Conservation (phyloP, 2,113 vertebrate species). For the Poecilia latipinna region DNA sequence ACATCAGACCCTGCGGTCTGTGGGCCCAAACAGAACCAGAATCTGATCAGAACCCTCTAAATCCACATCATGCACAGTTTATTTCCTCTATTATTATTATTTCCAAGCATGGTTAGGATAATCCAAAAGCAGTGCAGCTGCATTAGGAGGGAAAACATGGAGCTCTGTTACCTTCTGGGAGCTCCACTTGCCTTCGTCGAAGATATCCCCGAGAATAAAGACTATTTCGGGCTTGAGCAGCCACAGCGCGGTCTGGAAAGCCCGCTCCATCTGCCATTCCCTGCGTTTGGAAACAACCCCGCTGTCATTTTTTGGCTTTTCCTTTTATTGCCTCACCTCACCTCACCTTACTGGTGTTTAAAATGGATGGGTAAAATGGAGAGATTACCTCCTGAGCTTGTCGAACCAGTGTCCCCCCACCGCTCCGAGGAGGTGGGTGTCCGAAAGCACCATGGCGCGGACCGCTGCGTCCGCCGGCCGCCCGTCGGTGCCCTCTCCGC, state of each 20-base stretch:
- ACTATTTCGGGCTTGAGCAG: slow-evolving; percentile 89
- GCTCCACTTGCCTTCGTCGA: slow-evolving; percentile 99
- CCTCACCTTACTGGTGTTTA: neutral
- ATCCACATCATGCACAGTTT: neutral
- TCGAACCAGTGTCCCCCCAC: slow-evolving; percentile 95
- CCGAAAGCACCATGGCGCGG: slow-evolving; percentile 90
- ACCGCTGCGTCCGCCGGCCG: slow-evolving; percentile 70
- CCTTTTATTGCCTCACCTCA: slow-evolving; percentile 27
- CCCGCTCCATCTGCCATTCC: slow-evolving; percentile 99
- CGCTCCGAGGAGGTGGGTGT: slow-evolving; percentile 93
- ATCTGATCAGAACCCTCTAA: neutral
- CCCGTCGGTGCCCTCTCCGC: slow-evolving; percentile 17
- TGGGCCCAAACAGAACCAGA: slow-evolving; percentile 19
- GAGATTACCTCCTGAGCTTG: slow-evolving; percentile 90
- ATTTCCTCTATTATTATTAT: neutral
- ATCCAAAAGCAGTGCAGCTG: slow-evolving; percentile 1
- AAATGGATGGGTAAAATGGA: neutral
- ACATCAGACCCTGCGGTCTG: slow-evolving; percentile 29
- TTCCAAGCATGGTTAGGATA: neutral
- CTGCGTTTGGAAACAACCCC: slow-evolving; percentile 73
- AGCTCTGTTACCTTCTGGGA: slow-evolving; percentile 84
- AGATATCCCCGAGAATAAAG: slow-evolving; percentile 94
- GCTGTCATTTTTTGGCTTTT: slow-evolving; percentile 29
- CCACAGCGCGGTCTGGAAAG: slow-evolving; percentile 94
- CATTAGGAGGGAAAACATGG: slow-evolving; percentile 13